These are phyloP conservation scores for Trypoxylon attenuatum DNA, from an alignment of 2,888 invertebrate genomes.

Conservation along the genomic window DNA sequence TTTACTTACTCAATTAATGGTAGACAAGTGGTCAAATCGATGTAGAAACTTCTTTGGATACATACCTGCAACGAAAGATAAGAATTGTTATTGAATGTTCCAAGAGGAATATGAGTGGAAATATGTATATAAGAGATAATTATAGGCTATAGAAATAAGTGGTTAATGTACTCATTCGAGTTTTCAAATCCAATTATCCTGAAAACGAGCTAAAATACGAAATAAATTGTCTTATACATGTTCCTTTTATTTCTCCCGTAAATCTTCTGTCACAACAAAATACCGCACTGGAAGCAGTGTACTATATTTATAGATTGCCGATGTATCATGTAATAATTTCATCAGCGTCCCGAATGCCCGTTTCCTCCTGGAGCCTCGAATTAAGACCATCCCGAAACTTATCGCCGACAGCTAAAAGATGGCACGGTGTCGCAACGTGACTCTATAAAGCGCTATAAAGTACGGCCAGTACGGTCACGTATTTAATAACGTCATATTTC, in stretches of 20 bases:
- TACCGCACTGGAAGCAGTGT: neutral
- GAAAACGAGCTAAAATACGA: conserved; percentile 4
- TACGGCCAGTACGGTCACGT: conserved; percentile 43
- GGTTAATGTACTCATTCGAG: too few relatives aligned
- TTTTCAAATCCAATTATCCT: too few relatives aligned
- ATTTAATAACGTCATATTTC: conserved; percentile 53
- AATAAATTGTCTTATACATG: too few relatives aligned
- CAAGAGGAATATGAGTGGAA: too few relatives aligned
- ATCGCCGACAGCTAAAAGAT: conserved; percentile 24
- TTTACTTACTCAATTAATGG: conserved; percentile 24
- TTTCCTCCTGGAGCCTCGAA: too few relatives aligned
- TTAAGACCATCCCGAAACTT: conserved; percentile 15
- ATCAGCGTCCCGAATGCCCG: neutral
- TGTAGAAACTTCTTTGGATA: conserved; percentile 25
- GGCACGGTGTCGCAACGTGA: conserved; percentile 20
- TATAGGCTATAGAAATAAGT: too few relatives aligned
- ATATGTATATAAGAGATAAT: too few relatives aligned
- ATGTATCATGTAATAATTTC: neutral
- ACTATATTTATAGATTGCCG: neutral
- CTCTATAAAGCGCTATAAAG: conserved; percentile 22
- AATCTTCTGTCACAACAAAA: neutral
- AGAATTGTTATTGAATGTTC: conserved; percentile 25
- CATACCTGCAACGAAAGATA: conserved; percentile 49
- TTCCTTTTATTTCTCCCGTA: too few relatives aligned
- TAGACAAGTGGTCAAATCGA: conserved; percentile 4